Conservation (phyloP, 2,797 vertebrate species). For the Eulemur mongoz region DNA sequence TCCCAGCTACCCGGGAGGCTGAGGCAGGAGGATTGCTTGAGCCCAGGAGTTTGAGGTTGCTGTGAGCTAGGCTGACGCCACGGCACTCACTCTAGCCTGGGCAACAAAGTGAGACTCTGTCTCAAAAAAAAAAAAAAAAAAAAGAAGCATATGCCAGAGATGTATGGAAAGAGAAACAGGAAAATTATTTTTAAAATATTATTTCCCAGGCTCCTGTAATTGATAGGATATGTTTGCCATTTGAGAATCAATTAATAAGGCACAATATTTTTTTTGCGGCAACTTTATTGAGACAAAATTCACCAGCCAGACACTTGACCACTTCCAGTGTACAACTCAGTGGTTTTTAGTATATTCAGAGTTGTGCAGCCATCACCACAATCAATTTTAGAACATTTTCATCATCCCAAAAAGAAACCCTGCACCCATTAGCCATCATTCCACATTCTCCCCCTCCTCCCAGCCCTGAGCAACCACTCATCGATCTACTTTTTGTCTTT, state of each 20-base stretch:
- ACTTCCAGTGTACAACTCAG: neutral
- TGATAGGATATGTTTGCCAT: neutral
- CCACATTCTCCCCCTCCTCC: neutral
- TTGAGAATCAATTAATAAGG: neutral
- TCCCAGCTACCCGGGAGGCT: no score
- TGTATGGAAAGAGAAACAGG: neutral
- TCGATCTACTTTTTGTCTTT: neutral
- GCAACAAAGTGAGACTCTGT: no score
- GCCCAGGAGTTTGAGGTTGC: no score
- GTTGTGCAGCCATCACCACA: neutral
- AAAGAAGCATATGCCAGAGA: neutral
- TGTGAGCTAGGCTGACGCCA: no score
- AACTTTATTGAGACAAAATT: neutral
- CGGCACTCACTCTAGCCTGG: no score
- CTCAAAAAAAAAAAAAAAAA: no score
- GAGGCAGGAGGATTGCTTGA: no score
- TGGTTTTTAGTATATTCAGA: neutral
- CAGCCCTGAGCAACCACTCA: neutral
- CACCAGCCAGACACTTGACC: neutral
- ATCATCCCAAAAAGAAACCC: neutral
- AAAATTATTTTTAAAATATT: neutral
- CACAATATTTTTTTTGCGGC: neutral
- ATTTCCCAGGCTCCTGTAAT: neutral
- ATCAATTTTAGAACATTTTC: neutral
- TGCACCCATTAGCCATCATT: neutral